Evolutionary conservation across 2,888 invertebrate genomes (phyloP).

Genomic region (Masnerella sp.): DNA sequence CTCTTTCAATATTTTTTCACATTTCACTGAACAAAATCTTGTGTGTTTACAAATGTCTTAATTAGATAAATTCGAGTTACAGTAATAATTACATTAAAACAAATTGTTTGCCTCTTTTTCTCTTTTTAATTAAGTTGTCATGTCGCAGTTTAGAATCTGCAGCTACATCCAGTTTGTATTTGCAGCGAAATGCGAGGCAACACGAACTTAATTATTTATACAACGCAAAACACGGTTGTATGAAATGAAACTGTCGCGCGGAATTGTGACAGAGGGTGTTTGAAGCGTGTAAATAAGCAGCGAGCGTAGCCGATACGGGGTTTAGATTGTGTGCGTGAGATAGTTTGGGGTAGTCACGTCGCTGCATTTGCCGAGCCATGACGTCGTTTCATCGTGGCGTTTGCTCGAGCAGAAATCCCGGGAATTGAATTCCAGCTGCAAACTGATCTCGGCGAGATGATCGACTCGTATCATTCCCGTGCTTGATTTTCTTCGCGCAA

Average conservation of each 20-base stretch:
- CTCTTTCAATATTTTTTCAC: too few species aligned
- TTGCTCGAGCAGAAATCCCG: constrained; percentile 65
- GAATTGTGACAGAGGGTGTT: constrained; percentile 9
- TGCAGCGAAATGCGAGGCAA: too few species aligned
- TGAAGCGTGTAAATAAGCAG: constrained; percentile 19
- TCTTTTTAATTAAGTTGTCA: too few species aligned
- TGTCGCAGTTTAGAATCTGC: too few species aligned
- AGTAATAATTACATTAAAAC: too few species aligned
- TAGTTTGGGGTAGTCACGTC: constrained; percentile 67
- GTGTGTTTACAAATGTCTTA: too few species aligned
- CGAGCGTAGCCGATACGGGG: constrained; percentile 32
- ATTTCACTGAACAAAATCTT: too few species aligned
- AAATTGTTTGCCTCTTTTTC: too few species aligned
- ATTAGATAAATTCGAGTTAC: too few species aligned
- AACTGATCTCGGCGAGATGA: constrained; percentile 40
- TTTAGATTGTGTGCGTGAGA: constrained; percentile 68
- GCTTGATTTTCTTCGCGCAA: constrained; percentile 27
- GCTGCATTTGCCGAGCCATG: constrained; percentile 45
- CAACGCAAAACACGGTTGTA: neutral
- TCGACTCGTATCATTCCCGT: constrained; percentile 45
- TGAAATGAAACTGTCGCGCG: constrained; percentile 12
- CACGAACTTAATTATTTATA: neutral
- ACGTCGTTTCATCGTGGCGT: constrained; percentile 62
- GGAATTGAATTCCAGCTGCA: constrained; percentile 62
- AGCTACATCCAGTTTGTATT: too few species aligned